phyloP scores from a whole-genome alignment of 2,888 invertebrate genomes.

The Pseudococcus viburni region DNA sequence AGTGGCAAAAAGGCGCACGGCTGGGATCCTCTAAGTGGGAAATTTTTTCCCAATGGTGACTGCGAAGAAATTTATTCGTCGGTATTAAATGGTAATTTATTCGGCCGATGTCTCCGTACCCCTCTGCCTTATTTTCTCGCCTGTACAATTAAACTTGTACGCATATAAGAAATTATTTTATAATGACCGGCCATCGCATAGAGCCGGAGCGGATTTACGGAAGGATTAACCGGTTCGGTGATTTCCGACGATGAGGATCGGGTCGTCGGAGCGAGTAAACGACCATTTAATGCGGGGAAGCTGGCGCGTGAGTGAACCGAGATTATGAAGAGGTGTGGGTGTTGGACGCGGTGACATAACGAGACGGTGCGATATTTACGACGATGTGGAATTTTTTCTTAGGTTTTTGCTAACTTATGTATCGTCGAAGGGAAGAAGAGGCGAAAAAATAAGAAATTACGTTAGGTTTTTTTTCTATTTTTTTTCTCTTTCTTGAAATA shows the following conservation, averaged over 20 bases:
- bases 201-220: neutral
- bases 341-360: neutral
- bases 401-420: neutral
- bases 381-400: neutral
- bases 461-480: neutral
- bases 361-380: neutral
- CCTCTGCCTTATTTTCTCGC: neutral
- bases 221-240: slow-evolving; percentile 11
- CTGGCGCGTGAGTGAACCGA: neutral
- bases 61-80: neutral
- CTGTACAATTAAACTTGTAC: neutral
- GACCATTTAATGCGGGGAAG: neutral
- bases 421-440: neutral
- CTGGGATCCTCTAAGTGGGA: neutral
- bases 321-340: neutral
- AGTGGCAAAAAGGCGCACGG: neutral
- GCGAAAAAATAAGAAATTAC: neutral
- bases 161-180: neutral
- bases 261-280: neutral
- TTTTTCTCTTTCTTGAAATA: slow-evolving; percentile 1
- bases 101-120: neutral
- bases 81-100: slow-evolving; percentile 32
- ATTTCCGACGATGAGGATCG: neutral
- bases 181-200: neutral
- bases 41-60: neutral